A percentile compares a stretch with the other conserved stretches of the same genome.
Evolutionary conservation across 2,113 vertebrate species (phyloP).

Genomic region (Chascanopsetta lugubris): DNA sequence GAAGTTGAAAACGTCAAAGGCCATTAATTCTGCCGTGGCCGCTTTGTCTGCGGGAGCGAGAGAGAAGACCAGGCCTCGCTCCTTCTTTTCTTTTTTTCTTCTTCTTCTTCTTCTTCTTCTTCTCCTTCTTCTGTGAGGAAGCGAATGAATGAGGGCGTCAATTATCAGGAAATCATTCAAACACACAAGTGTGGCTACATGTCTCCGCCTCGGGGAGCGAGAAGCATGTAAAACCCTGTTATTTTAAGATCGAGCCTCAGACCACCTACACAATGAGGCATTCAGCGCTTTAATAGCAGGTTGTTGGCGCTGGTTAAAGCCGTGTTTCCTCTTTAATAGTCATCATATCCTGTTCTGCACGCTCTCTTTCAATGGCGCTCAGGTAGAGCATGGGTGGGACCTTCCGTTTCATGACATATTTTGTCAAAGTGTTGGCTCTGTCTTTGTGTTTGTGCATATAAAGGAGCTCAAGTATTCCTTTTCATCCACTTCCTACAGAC

Average conservation of each 20-base stretch:
- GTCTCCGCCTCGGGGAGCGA: constrained; percentile 60
- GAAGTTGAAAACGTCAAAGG: constrained; percentile 73
- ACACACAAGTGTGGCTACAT: constrained; percentile 53
- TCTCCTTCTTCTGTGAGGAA: constrained; percentile 24
- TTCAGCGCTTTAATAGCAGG: constrained; percentile 77
- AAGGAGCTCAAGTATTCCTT: constrained; percentile 74
- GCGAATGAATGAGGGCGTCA: constrained; percentile 52
- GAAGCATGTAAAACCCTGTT: constrained; percentile 66
- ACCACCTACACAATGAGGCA: constrained; percentile 81
- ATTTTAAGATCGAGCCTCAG: constrained; percentile 73
- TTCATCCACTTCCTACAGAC: constrained; percentile 72
- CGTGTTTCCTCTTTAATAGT: constrained; percentile 80
- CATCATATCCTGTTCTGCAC: constrained; percentile 80
- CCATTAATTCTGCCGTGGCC: constrained; percentile 70
- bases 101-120: too few species aligned
- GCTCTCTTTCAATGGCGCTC: constrained; percentile 74
- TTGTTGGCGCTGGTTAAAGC: constrained; percentile 77
- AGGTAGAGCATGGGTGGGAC: constrained; percentile 82
- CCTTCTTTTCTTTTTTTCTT: constrained; percentile 21
- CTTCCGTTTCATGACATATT: constrained; percentile 81
- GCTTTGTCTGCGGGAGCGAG: constrained; percentile 64
- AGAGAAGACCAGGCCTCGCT: constrained; percentile 41
- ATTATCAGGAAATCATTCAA: constrained; percentile 68
- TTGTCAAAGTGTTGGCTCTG: constrained; percentile 74
- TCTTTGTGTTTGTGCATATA: constrained; percentile 76